Evolutionary conservation across 1,140 invertebrate genomes (phyloP).

Genomic region (Pachyrhynchus sulphureomaculatus): DNA sequence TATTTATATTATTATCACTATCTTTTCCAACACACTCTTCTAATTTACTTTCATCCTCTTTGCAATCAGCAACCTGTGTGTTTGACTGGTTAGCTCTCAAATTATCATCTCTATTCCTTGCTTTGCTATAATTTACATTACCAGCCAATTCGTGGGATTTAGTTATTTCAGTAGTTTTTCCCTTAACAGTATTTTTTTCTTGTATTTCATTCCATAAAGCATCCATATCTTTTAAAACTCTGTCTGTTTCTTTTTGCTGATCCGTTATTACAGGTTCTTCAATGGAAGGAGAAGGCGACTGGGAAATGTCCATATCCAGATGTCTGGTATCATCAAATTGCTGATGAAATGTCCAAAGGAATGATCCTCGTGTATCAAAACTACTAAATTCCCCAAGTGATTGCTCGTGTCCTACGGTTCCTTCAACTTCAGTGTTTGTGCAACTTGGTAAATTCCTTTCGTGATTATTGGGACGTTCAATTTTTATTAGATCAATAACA

Average conservation of each 20-base stretch:
- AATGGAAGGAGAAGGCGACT: neutral
- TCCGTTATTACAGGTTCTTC: neutral
- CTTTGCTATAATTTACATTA: neutral
- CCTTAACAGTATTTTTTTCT: too few species aligned
- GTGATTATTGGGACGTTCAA: neutral
- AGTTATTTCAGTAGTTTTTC: too few species aligned
- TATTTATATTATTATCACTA: too few species aligned
- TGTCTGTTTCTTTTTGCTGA: neutral
- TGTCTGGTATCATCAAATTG: neutral
- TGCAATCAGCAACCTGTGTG: too few species aligned
- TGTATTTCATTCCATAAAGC: neutral
- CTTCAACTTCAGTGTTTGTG: neutral
- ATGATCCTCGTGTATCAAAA: neutral
- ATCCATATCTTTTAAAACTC: neutral
- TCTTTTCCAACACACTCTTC: too few species aligned
- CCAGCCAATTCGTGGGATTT: neutral
- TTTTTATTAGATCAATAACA: neutral
- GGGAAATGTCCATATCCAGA: neutral
- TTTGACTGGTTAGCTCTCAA: too few species aligned
- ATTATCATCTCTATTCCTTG: too few species aligned
- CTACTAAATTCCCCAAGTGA: neutral
- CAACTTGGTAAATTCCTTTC: neutral
- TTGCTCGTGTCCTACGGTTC: neutral
- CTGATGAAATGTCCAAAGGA: neutral
- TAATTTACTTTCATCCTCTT: too few species aligned